phyloP scores from a whole-genome alignment of 1,140 invertebrate genomes.

The Pseudomyrmex sp. region DNA sequence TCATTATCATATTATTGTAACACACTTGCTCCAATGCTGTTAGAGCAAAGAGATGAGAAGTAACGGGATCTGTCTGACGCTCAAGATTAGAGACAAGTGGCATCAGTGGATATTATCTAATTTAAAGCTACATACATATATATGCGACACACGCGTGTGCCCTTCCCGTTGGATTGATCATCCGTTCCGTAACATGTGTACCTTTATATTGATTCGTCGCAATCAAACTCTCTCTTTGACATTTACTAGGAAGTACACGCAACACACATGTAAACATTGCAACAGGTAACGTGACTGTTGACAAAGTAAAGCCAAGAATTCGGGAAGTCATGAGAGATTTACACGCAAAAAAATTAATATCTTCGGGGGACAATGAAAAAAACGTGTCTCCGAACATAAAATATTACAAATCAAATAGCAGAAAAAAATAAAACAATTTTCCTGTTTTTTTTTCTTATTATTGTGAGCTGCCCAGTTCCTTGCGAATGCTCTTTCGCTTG shows the following conservation, averaged over 20 bases:
- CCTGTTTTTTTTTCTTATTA: too few species aligned
- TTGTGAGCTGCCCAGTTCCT: background rate
- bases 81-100: constrained; percentile 54
- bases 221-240: background rate
- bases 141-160: background rate
- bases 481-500: background rate
- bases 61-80: constrained; percentile 24
- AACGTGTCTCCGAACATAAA: background rate
- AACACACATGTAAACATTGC: background rate
- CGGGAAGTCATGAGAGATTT: background rate
- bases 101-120: constrained; percentile 50
- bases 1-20: constrained; percentile 31
- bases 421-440: background rate
- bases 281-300: too few species aligned
- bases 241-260: background rate
- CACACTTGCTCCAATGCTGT: constrained; percentile 29
- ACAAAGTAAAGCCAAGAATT: background rate
- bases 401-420: background rate
- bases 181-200: too few species aligned
- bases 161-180: constrained; percentile 14
- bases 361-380: background rate
- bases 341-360: background rate
- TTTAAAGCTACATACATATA: constrained; percentile 12
- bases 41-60: constrained; percentile 45
- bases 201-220: constrained; percentile 36